Conservation (phyloP, 2,113 vertebrate species). For the Cochlearius cochlearius region DNA sequence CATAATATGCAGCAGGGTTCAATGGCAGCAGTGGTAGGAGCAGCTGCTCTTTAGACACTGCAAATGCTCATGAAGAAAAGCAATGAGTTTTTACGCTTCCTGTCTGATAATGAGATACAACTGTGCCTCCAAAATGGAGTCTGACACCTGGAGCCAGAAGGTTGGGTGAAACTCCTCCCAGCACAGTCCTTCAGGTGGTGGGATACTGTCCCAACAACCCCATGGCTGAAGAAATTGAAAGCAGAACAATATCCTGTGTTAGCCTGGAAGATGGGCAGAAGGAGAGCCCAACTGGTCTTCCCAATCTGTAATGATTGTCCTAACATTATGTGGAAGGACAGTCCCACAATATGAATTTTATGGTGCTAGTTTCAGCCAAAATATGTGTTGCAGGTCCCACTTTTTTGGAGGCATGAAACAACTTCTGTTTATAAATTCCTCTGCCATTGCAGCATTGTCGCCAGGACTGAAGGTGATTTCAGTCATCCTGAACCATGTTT, state of each 20-base stretch:
- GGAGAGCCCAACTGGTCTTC: not conserved
- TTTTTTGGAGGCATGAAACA: not conserved
- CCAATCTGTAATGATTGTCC: not conserved
- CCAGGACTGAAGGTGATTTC: not conserved
- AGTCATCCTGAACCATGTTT: not conserved
- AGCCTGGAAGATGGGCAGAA: not conserved
- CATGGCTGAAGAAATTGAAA: not conserved
- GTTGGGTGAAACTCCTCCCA: not conserved
- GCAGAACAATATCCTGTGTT: not conserved
- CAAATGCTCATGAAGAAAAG: not conserved
- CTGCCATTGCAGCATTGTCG: not conserved
- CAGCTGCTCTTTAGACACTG: not conserved
- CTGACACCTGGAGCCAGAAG: not conserved
- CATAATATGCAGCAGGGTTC: not conserved
- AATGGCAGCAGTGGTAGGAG: not conserved
- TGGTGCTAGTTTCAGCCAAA: not conserved
- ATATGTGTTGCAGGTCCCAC: not conserved
- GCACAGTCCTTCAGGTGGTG: not conserved
- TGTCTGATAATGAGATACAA: not conserved
- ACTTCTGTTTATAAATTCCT: not conserved
- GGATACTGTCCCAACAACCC: not conserved
- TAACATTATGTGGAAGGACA: not conserved
- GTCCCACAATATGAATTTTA: not conserved
- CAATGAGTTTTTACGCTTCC: not conserved
- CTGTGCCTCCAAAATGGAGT: accelerated